Percentiles rank a stretch among this genome's conserved stretches.
Conservation (phyloP, 2,797 vertebrate species). For the Brachyalestes nurse region DNA sequence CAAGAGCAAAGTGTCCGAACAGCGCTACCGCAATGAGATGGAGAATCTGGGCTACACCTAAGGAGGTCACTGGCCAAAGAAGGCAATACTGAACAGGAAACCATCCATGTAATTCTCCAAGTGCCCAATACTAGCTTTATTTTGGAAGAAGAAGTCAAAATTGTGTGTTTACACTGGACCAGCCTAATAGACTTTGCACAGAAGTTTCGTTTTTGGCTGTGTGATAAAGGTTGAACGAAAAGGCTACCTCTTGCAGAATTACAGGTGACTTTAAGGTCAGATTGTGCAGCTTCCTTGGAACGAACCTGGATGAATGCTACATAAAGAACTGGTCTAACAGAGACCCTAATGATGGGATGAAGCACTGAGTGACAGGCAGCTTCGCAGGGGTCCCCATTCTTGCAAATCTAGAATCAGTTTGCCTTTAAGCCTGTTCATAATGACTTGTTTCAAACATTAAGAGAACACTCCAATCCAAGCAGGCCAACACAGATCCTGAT, state of each 20-base stretch:
- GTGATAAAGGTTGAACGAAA: constrained; percentile 20
- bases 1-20: constrained; percentile 96
- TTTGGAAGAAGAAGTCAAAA: neutral
- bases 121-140: constrained; percentile 30
- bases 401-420: constrained; percentile 19
- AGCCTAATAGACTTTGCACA: constrained; percentile 24
- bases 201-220: neutral
- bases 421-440: constrained; percentile 10
- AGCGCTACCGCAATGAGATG: constrained; percentile 96
- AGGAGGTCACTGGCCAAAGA: constrained; percentile 41
- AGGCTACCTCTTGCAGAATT: constrained; percentile 48
- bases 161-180: constrained; percentile 15
- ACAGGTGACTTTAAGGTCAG: constrained; percentile 34
- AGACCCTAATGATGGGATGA: neutral
- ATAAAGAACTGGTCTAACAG: neutral
- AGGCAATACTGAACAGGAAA: neutral
- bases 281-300: constrained; percentile 7
- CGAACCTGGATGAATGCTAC: neutral
- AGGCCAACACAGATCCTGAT: neutral
- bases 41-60: constrained; percentile 96
- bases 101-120: constrained; percentile 26
- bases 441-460: constrained; percentile 24
- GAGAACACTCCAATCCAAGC: constrained; percentile 14
- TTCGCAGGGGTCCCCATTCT: constrained; percentile 7
- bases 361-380: constrained; percentile 1